Conservation (phyloP, 2,888 invertebrate genomes). For the Fissipunctia ypsillon region DNA sequence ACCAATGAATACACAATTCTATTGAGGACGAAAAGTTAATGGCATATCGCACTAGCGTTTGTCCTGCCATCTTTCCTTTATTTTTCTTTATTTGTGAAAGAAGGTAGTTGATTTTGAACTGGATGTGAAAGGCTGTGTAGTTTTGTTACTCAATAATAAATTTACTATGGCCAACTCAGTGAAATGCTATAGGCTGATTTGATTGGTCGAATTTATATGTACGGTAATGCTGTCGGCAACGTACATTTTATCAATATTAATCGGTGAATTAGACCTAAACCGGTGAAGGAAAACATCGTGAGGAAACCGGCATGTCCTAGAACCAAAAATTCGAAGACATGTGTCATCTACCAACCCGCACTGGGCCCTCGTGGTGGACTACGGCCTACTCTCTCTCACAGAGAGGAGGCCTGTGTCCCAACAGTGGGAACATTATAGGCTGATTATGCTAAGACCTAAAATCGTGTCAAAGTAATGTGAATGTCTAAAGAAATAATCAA, state of each 20-base stretch:
- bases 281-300: neutral
- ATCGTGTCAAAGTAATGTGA: constrained; percentile 4
- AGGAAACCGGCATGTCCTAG: neutral
- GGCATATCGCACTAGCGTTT: constrained; percentile 8
- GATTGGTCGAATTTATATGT: neutral
- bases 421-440: neutral
- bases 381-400: neutral
- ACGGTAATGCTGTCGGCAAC: neutral
- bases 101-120: constrained; percentile 27
- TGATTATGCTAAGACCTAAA: neutral
- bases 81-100: constrained; percentile 30
- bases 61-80: constrained; percentile 33
- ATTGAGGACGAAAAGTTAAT: constrained; percentile 26
- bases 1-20: neutral
- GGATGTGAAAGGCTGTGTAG: constrained; percentile 12
- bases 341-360: neutral
- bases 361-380: neutral
- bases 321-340: neutral
- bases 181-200: neutral
- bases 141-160: constrained; percentile 21
- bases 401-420: neutral
- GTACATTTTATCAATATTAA: neutral
- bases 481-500: constrained; percentile 14
- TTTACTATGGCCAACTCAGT: neutral
- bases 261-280: neutral